Evolutionary conservation across 2,888 invertebrate species (phyloP), one percentile per base, ranked within the genome.

Genomic region (Atherix ibis): DNA sequence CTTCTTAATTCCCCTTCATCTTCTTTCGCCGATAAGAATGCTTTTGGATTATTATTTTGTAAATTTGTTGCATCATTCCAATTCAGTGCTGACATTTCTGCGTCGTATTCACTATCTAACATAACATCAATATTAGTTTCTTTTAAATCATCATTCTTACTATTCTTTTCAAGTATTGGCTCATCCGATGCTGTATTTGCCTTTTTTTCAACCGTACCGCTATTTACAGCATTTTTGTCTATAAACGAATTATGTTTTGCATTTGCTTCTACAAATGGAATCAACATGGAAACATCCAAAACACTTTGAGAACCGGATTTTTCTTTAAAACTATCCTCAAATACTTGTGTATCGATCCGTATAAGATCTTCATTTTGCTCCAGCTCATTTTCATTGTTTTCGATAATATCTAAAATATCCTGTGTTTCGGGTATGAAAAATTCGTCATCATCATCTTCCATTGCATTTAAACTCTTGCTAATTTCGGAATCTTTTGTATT

Each of bases 371-470:
- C 27, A 1, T 27, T 29, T 2, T 34, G 32, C 5, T 35, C 18
- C 5, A 31, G 35, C 17, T 31, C 30, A n/a, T 28, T 32, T 5
- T 36, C 37, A 4, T 37, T 29, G 30, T 41, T 26, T n/a, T 34
- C 36, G 1, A 37, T 35, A 5, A 9, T 9, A 9, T n/a, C 27
- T 13, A 22, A 3, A 37, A n/a, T n/a, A n/a, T 49, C 48, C 39
- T 52, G 52, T 1, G 52, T 52, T 42, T 51, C 52, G 15, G 52
- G 52, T 35, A 52, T 47, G 35, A 44, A 49, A 25, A 45, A 45
- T 5, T 48, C 48, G 28, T 50, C 48, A 30, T 50, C 48, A 17
- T 44, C 42, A 5, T 19, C 27, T 18, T 40, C 36, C n/a, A 38
- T 43, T 5, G 30, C 37, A 16, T 31, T 36, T 15, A 12, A 37